phyloP scores from a whole-genome alignment of 2,113 vertebrate genomes.

The Phrynosoma blainvillii region DNA sequence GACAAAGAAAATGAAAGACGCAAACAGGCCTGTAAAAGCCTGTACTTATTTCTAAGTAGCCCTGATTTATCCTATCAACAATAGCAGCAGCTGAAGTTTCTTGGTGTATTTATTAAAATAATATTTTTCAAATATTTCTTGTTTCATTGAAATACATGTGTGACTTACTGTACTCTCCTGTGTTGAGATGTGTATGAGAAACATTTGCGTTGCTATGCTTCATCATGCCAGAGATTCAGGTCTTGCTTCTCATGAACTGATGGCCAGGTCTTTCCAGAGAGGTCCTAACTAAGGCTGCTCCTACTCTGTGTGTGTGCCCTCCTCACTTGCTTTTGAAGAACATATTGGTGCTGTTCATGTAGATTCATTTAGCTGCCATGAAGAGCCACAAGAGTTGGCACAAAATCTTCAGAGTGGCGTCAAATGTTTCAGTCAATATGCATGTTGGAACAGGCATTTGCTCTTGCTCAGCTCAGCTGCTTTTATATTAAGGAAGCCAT shows the following conservation, averaged over 20 bases:
- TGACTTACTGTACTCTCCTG: neutral
- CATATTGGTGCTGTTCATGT: neutral
- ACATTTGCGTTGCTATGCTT: neutral
- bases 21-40: neutral
- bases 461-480: too few species aligned
- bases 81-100: neutral
- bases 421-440: too few species aligned
- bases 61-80: neutral
- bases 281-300: too few species aligned
- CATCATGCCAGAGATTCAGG: neutral
- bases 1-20: neutral
- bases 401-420: too few species aligned
- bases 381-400: neutral
- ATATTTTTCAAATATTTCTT: neutral
- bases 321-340: neutral
- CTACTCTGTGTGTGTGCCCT: neutral
- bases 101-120: constrained; percentile 16
- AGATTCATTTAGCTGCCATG: neutral
- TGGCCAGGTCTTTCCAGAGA: neutral
- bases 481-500: too few species aligned
- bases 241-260: neutral
- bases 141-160: neutral
- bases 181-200: neutral
- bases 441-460: too few species aligned
- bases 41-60: neutral